Conservation (phyloP, 2,113 vertebrate genomes). For the Oriolus oriolus region DNA sequence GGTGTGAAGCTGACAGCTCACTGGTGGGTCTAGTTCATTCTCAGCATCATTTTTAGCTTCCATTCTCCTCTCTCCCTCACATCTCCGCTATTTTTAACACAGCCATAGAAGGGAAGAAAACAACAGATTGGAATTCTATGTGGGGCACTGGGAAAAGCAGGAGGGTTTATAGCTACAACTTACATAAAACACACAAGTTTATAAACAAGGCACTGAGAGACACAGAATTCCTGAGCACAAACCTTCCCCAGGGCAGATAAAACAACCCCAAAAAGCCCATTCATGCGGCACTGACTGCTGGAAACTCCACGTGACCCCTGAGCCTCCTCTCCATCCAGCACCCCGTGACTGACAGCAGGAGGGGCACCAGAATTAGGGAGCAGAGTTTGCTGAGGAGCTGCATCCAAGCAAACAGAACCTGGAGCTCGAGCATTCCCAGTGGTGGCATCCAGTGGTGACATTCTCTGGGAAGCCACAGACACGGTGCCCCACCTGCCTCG, state of each 20-base stretch:
- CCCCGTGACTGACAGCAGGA: neutral
- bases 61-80: neutral
- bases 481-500: rapidly evolving
- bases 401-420: neutral
- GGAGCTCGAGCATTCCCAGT: neutral
- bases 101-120: neutral
- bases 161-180: neutral
- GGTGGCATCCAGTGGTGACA: neutral
- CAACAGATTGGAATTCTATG: neutral
- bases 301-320: neutral
- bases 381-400: neutral
- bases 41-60: neutral
- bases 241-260: neutral
- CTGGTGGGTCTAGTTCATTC: neutral
- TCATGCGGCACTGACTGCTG: neutral
- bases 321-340: neutral
- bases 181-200: neutral
- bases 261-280: neutral
- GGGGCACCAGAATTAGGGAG: rapidly evolving
- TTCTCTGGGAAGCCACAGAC: neutral
- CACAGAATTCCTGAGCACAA: neutral
- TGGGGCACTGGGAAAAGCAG: neutral
- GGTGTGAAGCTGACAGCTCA: neutral
- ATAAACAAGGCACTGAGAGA: neutral
- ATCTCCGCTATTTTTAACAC: neutral